A percentile compares a stretch with the other conserved stretches of the same genome.
These are phyloP conservation scores for Pollenia griseotomentosa DNA, from an alignment of 2,888 invertebrate species.

Conservation along the genomic window DNA sequence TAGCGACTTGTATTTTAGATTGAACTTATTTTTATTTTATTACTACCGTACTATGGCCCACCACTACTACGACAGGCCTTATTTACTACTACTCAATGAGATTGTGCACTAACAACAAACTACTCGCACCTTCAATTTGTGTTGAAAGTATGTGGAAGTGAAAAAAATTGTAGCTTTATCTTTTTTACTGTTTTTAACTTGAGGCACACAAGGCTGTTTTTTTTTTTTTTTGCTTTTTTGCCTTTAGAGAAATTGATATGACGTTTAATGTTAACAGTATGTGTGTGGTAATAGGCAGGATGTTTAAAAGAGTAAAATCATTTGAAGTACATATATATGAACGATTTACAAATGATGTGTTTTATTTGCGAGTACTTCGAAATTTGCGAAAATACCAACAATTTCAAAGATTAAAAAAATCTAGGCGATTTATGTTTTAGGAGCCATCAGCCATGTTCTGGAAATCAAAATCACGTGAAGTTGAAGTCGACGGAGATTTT, in stretches of 20 bases:
- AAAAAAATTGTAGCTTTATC: slow-evolving; percentile 50
- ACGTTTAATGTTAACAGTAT: not conserved
- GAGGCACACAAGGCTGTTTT: slow-evolving; percentile 55
- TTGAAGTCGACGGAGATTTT: no score
- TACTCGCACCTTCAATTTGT: slow-evolving; percentile 49
- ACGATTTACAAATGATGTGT: no score
- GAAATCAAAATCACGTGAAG: no score
- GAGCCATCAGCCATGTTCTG: no score
- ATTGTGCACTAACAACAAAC: slow-evolving; percentile 1
- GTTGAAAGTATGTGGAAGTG: slow-evolving; percentile 44
- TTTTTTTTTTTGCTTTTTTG: not conserved
- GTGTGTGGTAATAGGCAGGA: not conserved
- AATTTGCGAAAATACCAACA: no score
- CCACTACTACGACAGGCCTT: not conserved
- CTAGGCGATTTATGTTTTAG: no score
- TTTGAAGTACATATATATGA: not conserved
- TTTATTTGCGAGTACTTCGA: no score
- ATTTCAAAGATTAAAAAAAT: no score
- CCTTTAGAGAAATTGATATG: slow-evolving; percentile 60
- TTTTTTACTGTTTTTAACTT: slow-evolving; percentile 27
- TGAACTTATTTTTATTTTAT: slow-evolving; percentile 46
- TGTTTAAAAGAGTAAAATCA: not conserved
- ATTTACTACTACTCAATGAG: not conserved
- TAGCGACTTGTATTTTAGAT: slow-evolving; percentile 25
- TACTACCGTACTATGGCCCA: not conserved